Evolutionary conservation across 2,888 invertebrate species (phyloP), one percentile per base, ranked within the genome.

Genomic region (Gari tellinella): DNA sequence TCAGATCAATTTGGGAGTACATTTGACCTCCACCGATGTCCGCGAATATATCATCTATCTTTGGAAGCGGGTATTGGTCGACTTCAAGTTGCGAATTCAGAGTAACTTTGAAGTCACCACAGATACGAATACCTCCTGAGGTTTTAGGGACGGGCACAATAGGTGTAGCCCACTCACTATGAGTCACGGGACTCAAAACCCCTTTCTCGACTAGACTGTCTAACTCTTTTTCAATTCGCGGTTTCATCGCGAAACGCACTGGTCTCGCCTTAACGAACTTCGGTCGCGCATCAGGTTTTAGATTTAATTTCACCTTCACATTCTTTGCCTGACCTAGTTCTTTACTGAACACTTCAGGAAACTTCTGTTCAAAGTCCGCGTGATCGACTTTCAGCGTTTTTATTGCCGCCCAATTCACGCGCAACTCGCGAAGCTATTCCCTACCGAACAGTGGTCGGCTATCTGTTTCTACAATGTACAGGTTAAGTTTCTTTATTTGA

Each of bases 31-130:
- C 72, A 1, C 65, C 40, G 7, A 85, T 21, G 2, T 62, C 53
- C 0, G 80, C 74, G 53, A 86, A 85, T 89, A 85, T 74, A 78
- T 68, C 83, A 51, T 82, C 75, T 62, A 73, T 75, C 62, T 65
- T 73, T 65, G 80, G 82, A 48, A 89, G 62, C 58, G 77, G 81
- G 61, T 85, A 79, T 46, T 87, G 82, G 19, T 88, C 86, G 23
- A 87, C 72, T 41, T 84, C 72, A 25, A 90, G 45, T 19, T 74
- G 70, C 7, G 77, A 84, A 56, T 86, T 86, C 0, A 87, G 37
- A 0, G 86, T 81, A 0, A 82, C 80, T 19, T 83, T 83, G 53
- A 77, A 86, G 52, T 88, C 86, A 4, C 84, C 82, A 69, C 84
- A 87, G 19, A 85, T 70, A 23, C 86, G 23, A 23, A 80, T 52